Base-by-base conservation (phyloP, 1,140 invertebrate genomes). In the Papilio polyxenes region DNA sequence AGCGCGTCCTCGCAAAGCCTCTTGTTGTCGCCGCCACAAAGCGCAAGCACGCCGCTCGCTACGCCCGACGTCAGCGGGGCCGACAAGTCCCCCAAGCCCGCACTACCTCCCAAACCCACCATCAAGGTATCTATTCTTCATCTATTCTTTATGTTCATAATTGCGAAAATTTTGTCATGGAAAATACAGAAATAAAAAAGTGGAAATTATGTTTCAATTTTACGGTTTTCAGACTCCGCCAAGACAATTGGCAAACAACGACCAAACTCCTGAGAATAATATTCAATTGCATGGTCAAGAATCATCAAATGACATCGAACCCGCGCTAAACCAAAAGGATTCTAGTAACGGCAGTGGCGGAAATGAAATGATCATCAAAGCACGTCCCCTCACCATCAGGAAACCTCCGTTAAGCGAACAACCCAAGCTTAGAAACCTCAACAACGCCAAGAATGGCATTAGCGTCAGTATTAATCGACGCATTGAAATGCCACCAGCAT, bases 401-500 rank as follows among this genome's bases (percentile, higher is more conserved):
- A 98, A 98, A 90, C 96, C 97, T 83, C 96, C 96, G 0, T 88
- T 97, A 8, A 96, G 96, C 79, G 97, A 98, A 89, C 97, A 97
- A 83, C 97, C 97, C 2, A 97, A 97, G 83, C 92, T 97, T 37
- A 95, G 96, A 88, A 96, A 96, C 83, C 90, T 95, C 81, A 91
- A 82, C 92, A 95, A 88, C 92, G 87, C 92, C 56, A 94, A 95
- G 84, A 95, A 95, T 84, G 94, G 93, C 37, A 94, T 97, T 37
- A 96, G 96, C 87, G 95, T 97, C 62, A 96, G 96, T 81, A 97
- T 96, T 87, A 97, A 96, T 87, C 95, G 97, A 78, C 94, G 96
- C 69, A 98, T 97, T 86, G 97, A 98, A 92, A 97, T 98, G 96
- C 97, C 97, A 51, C 97, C 97, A 20, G 96, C 97, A 23, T 97